Evolutionary conservation across 2,797 vertebrate species (phyloP).

Genomic region (Schizopygopsis pylzovi): DNA sequence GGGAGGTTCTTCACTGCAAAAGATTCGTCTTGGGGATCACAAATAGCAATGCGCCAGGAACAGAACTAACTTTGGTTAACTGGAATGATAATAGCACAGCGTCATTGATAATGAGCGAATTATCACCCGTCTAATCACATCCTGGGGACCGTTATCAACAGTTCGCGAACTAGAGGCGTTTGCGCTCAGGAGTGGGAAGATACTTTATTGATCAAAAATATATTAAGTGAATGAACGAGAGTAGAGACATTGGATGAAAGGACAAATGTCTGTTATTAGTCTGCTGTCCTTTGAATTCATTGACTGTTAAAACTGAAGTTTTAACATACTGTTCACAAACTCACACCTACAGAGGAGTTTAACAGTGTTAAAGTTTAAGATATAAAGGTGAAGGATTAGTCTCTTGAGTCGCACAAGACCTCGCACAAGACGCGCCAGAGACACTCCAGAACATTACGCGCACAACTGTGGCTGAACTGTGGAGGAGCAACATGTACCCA

Average conservation of each 20-base stretch:
- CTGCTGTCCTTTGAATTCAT: neutral
- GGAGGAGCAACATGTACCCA: conserved; percentile 58
- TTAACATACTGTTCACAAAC: conserved; percentile 2
- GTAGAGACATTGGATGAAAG: neutral
- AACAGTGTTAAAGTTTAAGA: neutral
- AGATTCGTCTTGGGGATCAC: conserved; percentile 18
- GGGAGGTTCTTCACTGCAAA: conserved; percentile 31
- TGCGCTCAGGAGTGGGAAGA: neutral
- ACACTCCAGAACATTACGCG: conserved; percentile 36
- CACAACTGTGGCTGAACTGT: conserved; percentile 58
- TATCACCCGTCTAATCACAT: neutral
- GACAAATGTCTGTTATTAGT: neutral
- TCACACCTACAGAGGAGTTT: neutral
- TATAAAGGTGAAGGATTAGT: conserved; percentile 21
- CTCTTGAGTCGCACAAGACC: conserved; percentile 17
- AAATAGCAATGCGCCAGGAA: neutral
- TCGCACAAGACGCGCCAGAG: conserved; percentile 25
- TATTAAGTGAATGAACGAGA: neutral
- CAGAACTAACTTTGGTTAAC: conserved; percentile 6
- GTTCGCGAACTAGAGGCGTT: neutral
- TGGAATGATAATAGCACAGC: neutral
- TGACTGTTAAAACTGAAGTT: too few species aligned
- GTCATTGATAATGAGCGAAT: neutral
- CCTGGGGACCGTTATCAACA: neutral
- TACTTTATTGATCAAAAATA: neutral